Base-by-base conservation (phyloP, 2,113 vertebrate species). In the Nothobranchius furzeri region DNA sequence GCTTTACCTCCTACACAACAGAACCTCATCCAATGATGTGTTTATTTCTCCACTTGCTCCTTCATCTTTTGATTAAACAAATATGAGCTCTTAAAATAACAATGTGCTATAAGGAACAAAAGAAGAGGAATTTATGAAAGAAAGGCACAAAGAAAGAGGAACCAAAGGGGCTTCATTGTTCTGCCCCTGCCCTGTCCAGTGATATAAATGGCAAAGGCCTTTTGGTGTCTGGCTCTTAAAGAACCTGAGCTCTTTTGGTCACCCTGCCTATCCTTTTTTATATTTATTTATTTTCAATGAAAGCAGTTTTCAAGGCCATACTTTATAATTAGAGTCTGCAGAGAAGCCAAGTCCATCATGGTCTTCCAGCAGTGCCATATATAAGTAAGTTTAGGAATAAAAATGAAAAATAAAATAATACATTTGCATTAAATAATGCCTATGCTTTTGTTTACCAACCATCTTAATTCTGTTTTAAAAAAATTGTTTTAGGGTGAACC, bases 241-340 rank as follows among this genome's bases (percentile, higher is more conserved):
- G 56, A 65, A 74, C 63, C 72, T 36, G 14, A 58, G 67, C 48
- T 61, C 63, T 71, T 84, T 72, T 73, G 81, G 66, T 76, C 67
- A 13, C 55, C 64, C 25, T n/a, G 12, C n/a, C 37, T 15, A 30
- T 53, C 12, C 81, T 73, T 52, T 73, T 76, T 79, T 79, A 76
- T 50, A 53, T 47, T 51, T 36, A 15, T 42, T 9, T 42, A 9
- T 9, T 42, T 42, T 4, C 74, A 78, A 70, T 75, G 68, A 74
- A 75, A 73, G 49, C 66, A 48, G 25, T 70, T 60, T 42, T 63
- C 73, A 9, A 77, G 48, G 81, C 81, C 84, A 81, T 79, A 77
- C 69, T 59, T 68, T 71, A 54, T 37, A 61, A 73, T 70, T 79
- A 73, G 67, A 75, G 86, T 85, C 71, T 85, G 73, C 79, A 85